Conservation (phyloP, 2,888 invertebrate species). For the Chrysodeixis includens region DNA sequence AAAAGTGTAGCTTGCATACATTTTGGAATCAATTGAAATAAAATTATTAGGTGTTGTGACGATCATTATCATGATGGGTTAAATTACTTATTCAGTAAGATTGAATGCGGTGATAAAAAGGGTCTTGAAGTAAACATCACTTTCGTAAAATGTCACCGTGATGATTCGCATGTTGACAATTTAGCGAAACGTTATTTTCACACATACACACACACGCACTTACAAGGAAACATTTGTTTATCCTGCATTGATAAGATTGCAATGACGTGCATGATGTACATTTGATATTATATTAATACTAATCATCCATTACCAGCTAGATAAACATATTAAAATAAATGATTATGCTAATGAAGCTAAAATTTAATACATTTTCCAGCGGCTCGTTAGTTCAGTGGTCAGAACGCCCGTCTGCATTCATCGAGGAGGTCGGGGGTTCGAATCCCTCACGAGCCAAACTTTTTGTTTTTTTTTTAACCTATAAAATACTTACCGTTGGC, state of each 20-base stretch:
- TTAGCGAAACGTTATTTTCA: no score
- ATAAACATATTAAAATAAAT: neutral
- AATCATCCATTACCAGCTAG: neutral
- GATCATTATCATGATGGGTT: neutral
- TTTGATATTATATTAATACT: no score
- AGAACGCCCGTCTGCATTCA: constrained; percentile 17
- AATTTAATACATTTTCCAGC: neutral
- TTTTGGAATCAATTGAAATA: neutral
- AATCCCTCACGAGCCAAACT: constrained; percentile 23
- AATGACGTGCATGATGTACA: no score
- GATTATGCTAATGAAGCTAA: neutral
- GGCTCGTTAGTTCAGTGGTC: constrained; percentile 22
- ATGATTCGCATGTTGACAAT: no score
- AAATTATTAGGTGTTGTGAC: neutral
- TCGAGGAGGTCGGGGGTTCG: constrained; percentile 20
- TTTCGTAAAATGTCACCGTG: no score
- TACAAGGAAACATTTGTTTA: no score
- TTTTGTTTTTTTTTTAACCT: constrained; percentile 2
- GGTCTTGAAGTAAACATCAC: neutral
- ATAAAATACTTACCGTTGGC: no score
- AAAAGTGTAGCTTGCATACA: constrained; percentile 7
- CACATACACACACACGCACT: no score
- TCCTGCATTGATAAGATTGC: no score
- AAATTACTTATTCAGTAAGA: neutral
- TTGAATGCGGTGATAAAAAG: neutral